Evolutionary conservation across 2,113 vertebrate species (phyloP).

Genomic region (Proteles cristata): DNA sequence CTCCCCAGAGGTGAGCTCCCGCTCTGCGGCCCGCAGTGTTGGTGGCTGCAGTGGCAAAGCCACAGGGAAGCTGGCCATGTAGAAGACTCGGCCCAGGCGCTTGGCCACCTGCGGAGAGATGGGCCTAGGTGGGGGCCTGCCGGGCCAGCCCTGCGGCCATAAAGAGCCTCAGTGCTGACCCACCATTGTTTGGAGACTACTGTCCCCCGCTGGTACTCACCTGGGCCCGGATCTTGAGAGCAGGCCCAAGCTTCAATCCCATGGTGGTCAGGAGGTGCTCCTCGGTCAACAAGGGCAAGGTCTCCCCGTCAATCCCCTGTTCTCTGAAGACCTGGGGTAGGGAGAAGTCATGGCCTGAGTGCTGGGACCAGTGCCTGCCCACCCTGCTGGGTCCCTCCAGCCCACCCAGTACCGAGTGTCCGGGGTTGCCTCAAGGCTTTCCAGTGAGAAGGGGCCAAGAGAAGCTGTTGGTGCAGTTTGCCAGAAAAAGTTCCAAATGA

Average conservation of each 20-base stretch:
- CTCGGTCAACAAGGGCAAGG: conserved; percentile 96
- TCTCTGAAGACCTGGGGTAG: conserved; percentile 94
- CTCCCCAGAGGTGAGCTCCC: conserved; percentile 83
- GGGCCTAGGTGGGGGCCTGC: background rate
- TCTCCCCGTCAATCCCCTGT: conserved; percentile 98
- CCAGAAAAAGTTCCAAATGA: accelerated
- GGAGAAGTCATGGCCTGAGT: background rate
- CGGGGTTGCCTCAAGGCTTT: background rate
- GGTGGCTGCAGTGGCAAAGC: conserved; percentile 94
- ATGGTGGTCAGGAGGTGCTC: conserved; percentile 97
- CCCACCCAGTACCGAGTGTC: background rate
- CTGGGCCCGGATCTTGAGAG: conserved; percentile 98
- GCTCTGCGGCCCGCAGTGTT: conserved; percentile 86
- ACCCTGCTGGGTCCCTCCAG: background rate
- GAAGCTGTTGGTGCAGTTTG: background rate
- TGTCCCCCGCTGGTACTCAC: conserved; percentile 82
- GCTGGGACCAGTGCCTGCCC: background rate
- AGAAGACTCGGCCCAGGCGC: conserved; percentile 94
- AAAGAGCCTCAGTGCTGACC: background rate
- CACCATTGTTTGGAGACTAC: background rate
- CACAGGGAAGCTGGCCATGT: conserved; percentile 96
- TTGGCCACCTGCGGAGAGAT: conserved; percentile 91
- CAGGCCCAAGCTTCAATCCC: conserved; percentile 97
- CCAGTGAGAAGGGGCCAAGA: background rate
- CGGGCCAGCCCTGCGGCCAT: background rate